phyloP scores from a whole-genome alignment of 2,113 vertebrate genomes.

The Microcebus murinus region DNA sequence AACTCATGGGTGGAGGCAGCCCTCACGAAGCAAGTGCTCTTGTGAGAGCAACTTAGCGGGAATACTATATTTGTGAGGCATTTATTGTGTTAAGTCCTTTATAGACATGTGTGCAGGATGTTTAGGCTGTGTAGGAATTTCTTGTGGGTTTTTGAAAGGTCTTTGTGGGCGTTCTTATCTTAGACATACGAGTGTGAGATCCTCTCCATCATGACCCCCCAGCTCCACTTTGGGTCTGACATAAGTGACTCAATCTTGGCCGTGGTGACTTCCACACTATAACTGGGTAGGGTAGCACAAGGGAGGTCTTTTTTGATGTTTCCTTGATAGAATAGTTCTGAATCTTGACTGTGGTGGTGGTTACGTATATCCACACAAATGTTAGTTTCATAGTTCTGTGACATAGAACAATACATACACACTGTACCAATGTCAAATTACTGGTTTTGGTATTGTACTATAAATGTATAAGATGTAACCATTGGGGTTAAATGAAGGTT shows the following conservation, averaged over 20 bases:
- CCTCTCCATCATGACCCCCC: not conserved
- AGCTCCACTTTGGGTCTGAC: not conserved
- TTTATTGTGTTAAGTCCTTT: not conserved
- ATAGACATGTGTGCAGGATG: not conserved
- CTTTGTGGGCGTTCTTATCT: not conserved
- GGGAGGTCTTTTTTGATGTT: not conserved
- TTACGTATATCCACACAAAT: not conserved
- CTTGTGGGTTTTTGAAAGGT: not conserved
- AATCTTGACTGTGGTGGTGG: not conserved
- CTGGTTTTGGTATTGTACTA: not conserved
- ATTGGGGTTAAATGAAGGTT: not conserved
- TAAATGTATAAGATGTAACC: not conserved
- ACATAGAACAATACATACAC: not conserved
- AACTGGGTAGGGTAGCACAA: not conserved
- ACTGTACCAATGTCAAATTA: not conserved
- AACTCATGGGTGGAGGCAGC: not conserved
- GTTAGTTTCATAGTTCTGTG: not conserved
- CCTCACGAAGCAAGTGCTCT: not conserved
- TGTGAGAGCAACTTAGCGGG: not conserved
- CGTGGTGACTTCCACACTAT: not conserved
- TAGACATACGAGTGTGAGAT: not conserved
- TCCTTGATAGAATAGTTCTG: not conserved
- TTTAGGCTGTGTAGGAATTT: not conserved
- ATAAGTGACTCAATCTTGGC: not conserved
- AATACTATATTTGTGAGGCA: not conserved